Conservation (phyloP, 2,113 vertebrate genomes). For the Notarius lentiginosus region DNA sequence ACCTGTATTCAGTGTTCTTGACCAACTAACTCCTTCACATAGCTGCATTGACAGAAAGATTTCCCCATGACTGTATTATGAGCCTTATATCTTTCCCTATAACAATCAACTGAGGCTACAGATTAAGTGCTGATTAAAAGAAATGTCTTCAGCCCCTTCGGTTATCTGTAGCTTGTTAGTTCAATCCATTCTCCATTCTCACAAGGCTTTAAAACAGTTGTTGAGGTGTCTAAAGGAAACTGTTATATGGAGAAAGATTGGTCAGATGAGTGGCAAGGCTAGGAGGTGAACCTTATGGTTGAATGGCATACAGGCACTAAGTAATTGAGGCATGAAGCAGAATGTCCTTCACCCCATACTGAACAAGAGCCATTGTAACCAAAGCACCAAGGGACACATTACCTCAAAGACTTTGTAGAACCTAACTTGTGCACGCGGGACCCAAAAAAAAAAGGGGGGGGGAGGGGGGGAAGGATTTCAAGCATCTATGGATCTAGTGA, state of each 20-base stretch:
- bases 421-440: conserved; percentile 66
- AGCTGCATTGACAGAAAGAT: conserved; percentile 42
- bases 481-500: conserved; percentile 58
- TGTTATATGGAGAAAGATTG: conserved; percentile 8
- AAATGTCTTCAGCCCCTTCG: background rate
- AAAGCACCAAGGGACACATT: conserved; percentile 62
- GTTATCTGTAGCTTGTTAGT: background rate
- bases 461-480: conserved; percentile 33
- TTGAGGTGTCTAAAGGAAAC: conserved; percentile 17
- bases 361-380: conserved; percentile 64
- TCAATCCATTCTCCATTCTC: background rate
- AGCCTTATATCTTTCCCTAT: background rate
- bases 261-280: conserved; percentile 33
- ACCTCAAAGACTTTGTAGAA: conserved; percentile 68
- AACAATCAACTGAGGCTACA: background rate
- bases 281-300: conserved; percentile 52
- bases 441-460: conserved; percentile 62
- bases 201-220: background rate
- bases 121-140: background rate
- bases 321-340: conserved; percentile 59
- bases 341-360: conserved; percentile 65
- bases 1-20: conserved; percentile 18
- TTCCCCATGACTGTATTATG: background rate
- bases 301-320: conserved; percentile 53
- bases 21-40: conserved; percentile 65